These are phyloP conservation scores for Australoheros facetus DNA, from an alignment of 2,797 vertebrate species.

Conservation along the genomic window DNA sequence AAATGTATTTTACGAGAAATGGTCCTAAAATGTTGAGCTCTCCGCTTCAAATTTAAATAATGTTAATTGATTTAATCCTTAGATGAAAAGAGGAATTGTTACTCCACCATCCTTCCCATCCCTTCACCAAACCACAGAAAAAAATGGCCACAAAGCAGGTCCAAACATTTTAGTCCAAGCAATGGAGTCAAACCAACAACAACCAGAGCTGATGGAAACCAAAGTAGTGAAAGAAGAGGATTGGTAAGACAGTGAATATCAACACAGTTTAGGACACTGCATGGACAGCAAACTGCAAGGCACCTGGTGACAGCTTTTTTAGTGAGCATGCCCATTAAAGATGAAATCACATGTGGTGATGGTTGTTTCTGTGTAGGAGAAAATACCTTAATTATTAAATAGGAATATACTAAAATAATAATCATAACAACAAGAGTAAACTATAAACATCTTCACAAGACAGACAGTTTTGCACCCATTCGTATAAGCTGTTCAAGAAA, in stretches of 20 bases:
- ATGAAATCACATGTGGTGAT: conserved; percentile 72
- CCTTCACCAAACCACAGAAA: conserved; percentile 59
- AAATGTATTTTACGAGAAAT: not conserved
- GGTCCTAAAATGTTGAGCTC: conserved; percentile 7
- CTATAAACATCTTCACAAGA: conserved; percentile 35
- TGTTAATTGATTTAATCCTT: conserved; percentile 15
- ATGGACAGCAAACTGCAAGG: conserved; percentile 72
- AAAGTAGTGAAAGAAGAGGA: conserved; percentile 61
- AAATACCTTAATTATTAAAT: conserved; percentile 67
- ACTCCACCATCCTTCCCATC: conserved; percentile 53
- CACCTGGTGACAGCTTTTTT: conserved; percentile 70
- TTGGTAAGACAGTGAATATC: conserved; percentile 57
- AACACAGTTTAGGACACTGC: conserved; percentile 64
- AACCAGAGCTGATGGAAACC: conserved; percentile 71
- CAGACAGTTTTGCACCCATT: conserved; percentile 38
- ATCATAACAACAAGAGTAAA: conserved; percentile 26
- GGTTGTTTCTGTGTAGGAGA: conserved; percentile 73
- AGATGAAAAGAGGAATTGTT: not conserved
- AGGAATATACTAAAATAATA: conserved; percentile 54
- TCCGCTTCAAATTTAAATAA: conserved; percentile 13
- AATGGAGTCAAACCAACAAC: conserved; percentile 75
- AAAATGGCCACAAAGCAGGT: conserved; percentile 48
- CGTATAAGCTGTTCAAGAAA: conserved; percentile 39
- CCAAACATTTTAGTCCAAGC: conserved; percentile 58
- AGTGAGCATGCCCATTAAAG: conserved; percentile 77